These are phyloP conservation scores for Asteroscopus sphinx DNA, from an alignment of 2,888 invertebrate species.

Conservation along the genomic window DNA sequence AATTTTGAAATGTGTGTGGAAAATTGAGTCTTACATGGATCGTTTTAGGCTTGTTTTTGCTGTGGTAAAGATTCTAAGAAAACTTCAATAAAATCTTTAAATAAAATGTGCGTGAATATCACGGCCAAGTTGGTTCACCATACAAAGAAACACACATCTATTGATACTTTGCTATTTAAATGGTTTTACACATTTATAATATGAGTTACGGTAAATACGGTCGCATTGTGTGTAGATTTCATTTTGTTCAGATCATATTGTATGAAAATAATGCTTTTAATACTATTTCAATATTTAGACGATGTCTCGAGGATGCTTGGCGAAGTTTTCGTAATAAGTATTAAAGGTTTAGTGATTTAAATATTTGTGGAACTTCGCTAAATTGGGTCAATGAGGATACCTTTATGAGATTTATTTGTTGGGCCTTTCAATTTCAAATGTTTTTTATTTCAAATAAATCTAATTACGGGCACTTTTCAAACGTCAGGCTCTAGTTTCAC, in stretches of 20 bases:
- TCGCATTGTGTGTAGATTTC: conserved; percentile 79
- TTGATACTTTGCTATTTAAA: conserved; percentile 88
- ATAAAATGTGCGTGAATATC: conserved; percentile 88
- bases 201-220: conserved; percentile 87
- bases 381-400: conserved; percentile 28
- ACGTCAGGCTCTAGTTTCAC: no score
- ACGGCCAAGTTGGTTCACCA: conserved; percentile 89
- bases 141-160: conserved; percentile 87
- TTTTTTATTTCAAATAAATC: no score
- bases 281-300: conserved; percentile 85
- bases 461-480: no score
- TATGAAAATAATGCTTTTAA: conserved; percentile 87
- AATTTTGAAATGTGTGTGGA: background rate
- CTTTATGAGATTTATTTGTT: conserved; percentile 10
- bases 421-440: no score
- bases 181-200: conserved; percentile 90
- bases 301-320: conserved; percentile 72
- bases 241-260: conserved; percentile 84
- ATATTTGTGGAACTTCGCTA: conserved; percentile 44
- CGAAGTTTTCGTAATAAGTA: conserved; percentile 55
- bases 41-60: conserved; percentile 52
- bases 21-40: conserved; percentile 37
- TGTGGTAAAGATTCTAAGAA: conserved; percentile 13
- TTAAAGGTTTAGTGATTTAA: conserved; percentile 53
- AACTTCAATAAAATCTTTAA: conserved; percentile 71